phyloP scores from a whole-genome alignment of 2,113 vertebrate species.

The Oreochromis aureus region DNA sequence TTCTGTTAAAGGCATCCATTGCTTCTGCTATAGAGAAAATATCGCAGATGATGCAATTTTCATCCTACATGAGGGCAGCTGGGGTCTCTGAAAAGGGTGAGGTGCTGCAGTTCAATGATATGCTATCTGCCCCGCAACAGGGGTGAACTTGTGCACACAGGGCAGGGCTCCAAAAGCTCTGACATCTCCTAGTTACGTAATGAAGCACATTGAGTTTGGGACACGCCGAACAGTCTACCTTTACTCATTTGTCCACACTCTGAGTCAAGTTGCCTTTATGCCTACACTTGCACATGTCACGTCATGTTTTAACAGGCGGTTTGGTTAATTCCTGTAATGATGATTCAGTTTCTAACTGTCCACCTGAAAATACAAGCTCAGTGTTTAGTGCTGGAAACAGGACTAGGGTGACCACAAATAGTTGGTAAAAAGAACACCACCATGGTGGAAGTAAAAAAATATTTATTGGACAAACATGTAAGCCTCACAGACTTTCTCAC shows the following conservation, averaged over 20 bases:
- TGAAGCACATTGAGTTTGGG: background rate
- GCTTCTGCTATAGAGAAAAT: background rate
- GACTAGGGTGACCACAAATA: slow-evolving; percentile 38
- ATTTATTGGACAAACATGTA: slow-evolving; percentile 56
- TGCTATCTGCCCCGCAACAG: slow-evolving; percentile 45
- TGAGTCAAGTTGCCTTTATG: background rate
- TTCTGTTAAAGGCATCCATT: background rate
- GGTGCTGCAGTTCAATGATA: slow-evolving; percentile 38
- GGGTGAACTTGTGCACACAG: background rate
- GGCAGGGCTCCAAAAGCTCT: background rate
- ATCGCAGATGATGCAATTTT: slow-evolving; percentile 55
- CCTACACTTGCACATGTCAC: background rate
- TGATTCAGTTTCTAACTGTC: background rate
- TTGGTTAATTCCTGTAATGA: background rate
- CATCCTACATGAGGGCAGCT: background rate
- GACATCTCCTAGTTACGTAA: background rate
- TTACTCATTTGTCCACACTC: background rate
- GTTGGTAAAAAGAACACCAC: background rate
- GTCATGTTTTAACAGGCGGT: background rate
- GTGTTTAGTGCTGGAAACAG: background rate
- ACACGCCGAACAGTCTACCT: background rate
- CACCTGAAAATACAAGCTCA: background rate
- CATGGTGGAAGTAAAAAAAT: slow-evolving; percentile 53
- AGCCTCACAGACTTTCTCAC: background rate
- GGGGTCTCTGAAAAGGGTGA: background rate